Percentiles rank a stretch among this genome's conserved stretches.
Evolutionary conservation across 2,113 vertebrate species (phyloP).

Genomic region (Meleagris gallopavo): DNA sequence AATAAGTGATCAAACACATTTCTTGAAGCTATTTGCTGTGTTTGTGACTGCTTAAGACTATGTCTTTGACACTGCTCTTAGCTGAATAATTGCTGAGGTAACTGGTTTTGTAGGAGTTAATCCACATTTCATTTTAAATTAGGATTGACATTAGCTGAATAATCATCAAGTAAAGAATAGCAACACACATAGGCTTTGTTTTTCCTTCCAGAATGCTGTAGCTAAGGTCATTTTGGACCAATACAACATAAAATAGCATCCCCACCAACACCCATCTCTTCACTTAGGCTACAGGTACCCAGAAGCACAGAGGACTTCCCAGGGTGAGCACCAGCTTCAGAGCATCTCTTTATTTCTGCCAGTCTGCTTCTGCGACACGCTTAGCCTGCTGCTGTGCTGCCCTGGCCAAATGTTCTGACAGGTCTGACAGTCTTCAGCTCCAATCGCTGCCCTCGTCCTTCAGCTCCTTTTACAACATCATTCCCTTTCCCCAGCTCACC

Average conservation of each 20-base stretch:
- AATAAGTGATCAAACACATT: background rate
- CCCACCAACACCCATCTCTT: background rate
- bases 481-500: background rate
- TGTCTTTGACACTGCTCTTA: background rate
- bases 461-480: background rate
- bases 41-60: background rate
- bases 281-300: background rate
- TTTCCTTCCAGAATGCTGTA: background rate
- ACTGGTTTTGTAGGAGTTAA: too few species aligned
- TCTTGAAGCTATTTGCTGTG: background rate
- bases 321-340: background rate
- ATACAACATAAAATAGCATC: accelerated
- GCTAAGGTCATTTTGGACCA: background rate
- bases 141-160: background rate
- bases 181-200: background rate
- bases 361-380: accelerated
- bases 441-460: background rate
- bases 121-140: background rate
- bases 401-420: background rate
- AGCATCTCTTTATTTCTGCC: background rate
- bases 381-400: background rate
- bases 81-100: background rate
- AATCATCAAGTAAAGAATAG: background rate
- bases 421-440: background rate
- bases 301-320: background rate